Evolutionary conservation across 2,113 vertebrate genomes (phyloP), one percentile per base, ranked within the genome.

Genomic region (Recurvirostra avosetta): DNA sequence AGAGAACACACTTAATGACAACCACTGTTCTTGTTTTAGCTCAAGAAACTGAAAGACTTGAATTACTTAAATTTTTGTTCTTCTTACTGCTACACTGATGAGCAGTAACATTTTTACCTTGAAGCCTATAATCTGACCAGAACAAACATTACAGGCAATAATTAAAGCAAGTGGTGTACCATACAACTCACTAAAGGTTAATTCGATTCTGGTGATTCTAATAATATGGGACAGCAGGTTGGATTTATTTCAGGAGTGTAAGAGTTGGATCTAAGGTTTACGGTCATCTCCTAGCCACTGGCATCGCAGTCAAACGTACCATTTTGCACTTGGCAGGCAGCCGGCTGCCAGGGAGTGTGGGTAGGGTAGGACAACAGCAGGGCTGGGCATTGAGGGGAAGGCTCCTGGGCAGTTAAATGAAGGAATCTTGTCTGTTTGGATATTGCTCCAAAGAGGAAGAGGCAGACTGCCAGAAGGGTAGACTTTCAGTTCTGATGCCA

Each of bases 401-500:
- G 87, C 93, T 96, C 65, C 91, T 4, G 6, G 96, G 83, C 91
- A 94, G 73, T 29, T 77, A 77, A 91, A 77, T 75, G 77, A 94
- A 95, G 77, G 89, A 90, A 87, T 92, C 91, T 56, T 97, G 94
- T 96, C 95, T 91, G 49, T 94, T 96, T 92, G 56, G 84, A 96
- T 97, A 89, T 77, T 65, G 43, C 81, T 96, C 58, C 75, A 8
- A 84, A 81, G 56, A 91, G n/a, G 58, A 92, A 59, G 81, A 90
- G 84, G 84, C 80, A 91, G 77, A 87, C 47, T 91, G 95, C 93
- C 91, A 95, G 95, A 45, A 96, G 91, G 87, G 77, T 18, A 89
- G 73, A 90, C 36, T 95, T 96, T 52, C 90, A 89, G 66, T 85
- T 92, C 74, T 86, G 71, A 90, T 94, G 88, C 94, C 74, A 91